Conservation (phyloP, 2,888 invertebrate genomes). For the Dryobota labecula region DNA sequence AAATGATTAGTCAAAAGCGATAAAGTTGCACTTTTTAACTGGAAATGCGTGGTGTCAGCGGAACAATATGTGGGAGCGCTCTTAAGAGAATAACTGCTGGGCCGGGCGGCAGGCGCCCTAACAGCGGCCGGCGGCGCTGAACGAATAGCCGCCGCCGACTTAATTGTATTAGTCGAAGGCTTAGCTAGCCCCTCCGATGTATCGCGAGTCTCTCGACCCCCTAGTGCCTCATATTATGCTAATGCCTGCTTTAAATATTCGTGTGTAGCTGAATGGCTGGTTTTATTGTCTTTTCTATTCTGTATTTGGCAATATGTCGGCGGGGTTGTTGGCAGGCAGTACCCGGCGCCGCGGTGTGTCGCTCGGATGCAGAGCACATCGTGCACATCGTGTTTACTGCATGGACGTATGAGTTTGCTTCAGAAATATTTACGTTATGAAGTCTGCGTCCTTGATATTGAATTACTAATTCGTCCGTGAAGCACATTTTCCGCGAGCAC, state of each 20-base stretch:
- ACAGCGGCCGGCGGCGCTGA: constrained; percentile 18
- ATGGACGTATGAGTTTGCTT: background rate
- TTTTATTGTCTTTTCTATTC: constrained; percentile 54
- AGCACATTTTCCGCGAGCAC: background rate
- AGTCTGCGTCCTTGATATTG: constrained; percentile 11
- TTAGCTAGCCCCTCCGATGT: constrained; percentile 21
- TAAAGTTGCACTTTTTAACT: constrained; percentile 14
- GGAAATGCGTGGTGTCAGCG: constrained; percentile 11
- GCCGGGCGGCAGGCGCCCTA: constrained; percentile 17
- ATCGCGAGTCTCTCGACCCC: constrained; percentile 12
- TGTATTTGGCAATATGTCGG: constrained; percentile 42
- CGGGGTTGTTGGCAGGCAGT: constrained; percentile 11
- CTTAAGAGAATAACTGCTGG: constrained; percentile 40
- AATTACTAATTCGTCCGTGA: constrained; percentile 18
- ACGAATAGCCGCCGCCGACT: constrained; percentile 46
- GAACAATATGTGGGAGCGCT: constrained; percentile 5
- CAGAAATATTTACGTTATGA: constrained; percentile 9
- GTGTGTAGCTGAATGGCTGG: constrained; percentile 44
- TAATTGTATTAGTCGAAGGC: constrained; percentile 56
- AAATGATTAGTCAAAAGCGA: background rate
- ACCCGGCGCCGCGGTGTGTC: background rate
- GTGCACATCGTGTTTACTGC: background rate
- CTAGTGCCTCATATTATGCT: constrained; percentile 49
- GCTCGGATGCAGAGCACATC: background rate
- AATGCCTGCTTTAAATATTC: constrained; percentile 64